Evolutionary conservation across 1,140 invertebrate species (phyloP).

Genomic region (Calephelis virginiensis): DNA sequence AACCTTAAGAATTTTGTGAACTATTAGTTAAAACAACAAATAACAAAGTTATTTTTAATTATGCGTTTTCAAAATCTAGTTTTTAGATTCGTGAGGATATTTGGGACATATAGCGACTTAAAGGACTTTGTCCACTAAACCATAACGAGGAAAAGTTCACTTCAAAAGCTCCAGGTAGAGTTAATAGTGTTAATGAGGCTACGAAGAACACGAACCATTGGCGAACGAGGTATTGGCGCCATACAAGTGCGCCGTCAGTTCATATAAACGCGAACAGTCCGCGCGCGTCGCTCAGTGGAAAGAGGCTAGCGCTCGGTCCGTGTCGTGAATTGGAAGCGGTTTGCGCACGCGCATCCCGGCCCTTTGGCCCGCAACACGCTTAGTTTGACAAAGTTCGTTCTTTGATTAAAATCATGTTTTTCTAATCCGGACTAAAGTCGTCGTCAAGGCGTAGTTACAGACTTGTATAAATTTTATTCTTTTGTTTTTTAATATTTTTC

Average conservation of each 20-base stretch:
- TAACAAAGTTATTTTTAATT: too few relatives aligned
- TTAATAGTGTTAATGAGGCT: conserved; percentile 44
- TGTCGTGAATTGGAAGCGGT: conserved; percentile 50
- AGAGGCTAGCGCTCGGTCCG: conserved; percentile 55
- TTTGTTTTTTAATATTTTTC: conserved; percentile 34
- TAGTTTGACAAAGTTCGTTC: conserved; percentile 30
- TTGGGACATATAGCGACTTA: too few relatives aligned
- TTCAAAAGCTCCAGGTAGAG: conserved; percentile 38
- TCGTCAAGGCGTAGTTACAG: conserved; percentile 31
- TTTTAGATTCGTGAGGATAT: too few relatives aligned
- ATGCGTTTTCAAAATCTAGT: too few relatives aligned
- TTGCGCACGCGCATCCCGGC: conserved; percentile 55
- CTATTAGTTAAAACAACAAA: too few relatives aligned
- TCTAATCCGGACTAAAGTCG: conserved; percentile 36
- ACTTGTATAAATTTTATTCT: conserved; percentile 28
- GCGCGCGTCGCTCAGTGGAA: conserved; percentile 59
- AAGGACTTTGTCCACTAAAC: neutral
- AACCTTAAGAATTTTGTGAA: too few relatives aligned
- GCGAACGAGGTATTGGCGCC: conserved; percentile 35
- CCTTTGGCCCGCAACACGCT: conserved; percentile 37
- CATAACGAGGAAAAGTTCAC: conserved; percentile 26
- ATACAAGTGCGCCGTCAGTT: conserved; percentile 34
- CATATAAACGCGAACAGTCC: conserved; percentile 52
- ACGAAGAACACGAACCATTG: conserved; percentile 38
- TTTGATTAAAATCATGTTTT: conserved; percentile 48